Evolutionary conservation across 2,888 invertebrate species (phyloP), one percentile per base, ranked within the genome.

Genomic region (Sisyra terminalis): DNA sequence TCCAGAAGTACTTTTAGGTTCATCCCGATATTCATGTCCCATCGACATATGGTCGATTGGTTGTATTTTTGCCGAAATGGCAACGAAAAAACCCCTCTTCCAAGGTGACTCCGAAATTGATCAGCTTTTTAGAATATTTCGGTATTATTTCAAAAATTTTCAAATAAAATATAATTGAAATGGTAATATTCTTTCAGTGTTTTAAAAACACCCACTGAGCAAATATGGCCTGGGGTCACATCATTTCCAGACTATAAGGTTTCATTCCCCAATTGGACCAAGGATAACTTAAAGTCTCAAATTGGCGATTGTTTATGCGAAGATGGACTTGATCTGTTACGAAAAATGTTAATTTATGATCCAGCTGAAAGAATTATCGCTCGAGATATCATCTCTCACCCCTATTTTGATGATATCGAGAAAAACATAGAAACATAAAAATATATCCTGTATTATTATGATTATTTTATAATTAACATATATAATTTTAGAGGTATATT

Each of bases 51-150:
- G 97, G 97, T 89, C 92, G 2, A 71, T 94, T 50, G 94, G 92
- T 2, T 97, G 96, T 60, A 98, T 98, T 52, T 96, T 97, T 67
- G 88, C 93, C 1, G 97, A 98, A 70, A 92, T 98, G 86, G 78
- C 84, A 3, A 90, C 88, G 2, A 86, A 85, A 53, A 80, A 84
- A 53, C 92, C 97, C 2, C 65, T 97, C 16, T 97, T 98, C 64
- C 90, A 92, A 60, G 97, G 98, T 10, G 96, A 98, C 63, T 96
- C 96, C 0, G 97, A 98, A 65, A 98, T 98, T 51, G 97, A 97
- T 64, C 97, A 98, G 57, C 70, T 98, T 1, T n/a, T n/a, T n/a
- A n/a, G n/a, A n/a, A n/a, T n/a, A n/a, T n/a, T n/a, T n/a, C n/a
- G n/a, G n/a, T n/a, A 97, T 96, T n/a, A n/a, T n/a, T n/a, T n/a